A percentile compares a stretch with the other conserved stretches of the same genome.
These are phyloP conservation scores for Propithecus deckenii DNA, from an alignment of 2,797 vertebrate species.

Conservation along the genomic window DNA sequence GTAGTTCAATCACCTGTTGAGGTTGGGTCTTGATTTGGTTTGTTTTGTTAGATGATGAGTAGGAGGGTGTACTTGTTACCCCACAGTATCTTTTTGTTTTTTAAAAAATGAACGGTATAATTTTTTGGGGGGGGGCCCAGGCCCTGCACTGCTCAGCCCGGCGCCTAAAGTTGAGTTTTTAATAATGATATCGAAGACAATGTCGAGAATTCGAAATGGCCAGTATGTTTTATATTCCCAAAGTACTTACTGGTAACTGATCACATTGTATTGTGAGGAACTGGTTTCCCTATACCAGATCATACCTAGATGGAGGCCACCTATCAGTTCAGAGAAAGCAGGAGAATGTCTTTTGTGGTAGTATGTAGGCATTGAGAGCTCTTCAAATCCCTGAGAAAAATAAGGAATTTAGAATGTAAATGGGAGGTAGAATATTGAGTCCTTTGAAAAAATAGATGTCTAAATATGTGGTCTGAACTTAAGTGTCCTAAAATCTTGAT, in stretches of 20 bases:
- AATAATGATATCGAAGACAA: slow-evolving; percentile 4
- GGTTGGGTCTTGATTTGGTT: not conserved
- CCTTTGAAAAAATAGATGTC: slow-evolving; percentile 25
- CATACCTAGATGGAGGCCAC: not conserved
- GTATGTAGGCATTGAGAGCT: not conserved
- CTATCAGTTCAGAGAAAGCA: slow-evolving; percentile 17
- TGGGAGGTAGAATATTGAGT: not conserved
- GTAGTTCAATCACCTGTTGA: not conserved
- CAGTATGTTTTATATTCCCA: slow-evolving; percentile 25
- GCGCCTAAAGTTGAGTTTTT: not conserved
- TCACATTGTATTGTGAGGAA: not conserved
- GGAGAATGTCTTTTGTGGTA: not conserved
- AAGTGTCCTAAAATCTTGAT: slow-evolving; percentile 22
- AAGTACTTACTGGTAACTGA: not conserved
- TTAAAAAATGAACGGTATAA: not conserved
- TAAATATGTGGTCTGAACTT: slow-evolving; percentile 17
- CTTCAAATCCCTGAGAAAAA: slow-evolving; percentile 47
- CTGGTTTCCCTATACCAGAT: not conserved
- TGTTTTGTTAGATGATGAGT: not conserved
- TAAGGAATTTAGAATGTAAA: slow-evolving; percentile 27
- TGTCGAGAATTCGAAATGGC: slow-evolving; percentile 2
- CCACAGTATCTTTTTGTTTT: not conserved
- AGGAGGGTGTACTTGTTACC: not conserved
- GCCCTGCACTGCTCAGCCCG: too few relatives aligned
- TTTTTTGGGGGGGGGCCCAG: not conserved